Base-by-base conservation (phyloP, 2,797 vertebrate genomes). In the Xiphophorus birchmanni region DNA sequence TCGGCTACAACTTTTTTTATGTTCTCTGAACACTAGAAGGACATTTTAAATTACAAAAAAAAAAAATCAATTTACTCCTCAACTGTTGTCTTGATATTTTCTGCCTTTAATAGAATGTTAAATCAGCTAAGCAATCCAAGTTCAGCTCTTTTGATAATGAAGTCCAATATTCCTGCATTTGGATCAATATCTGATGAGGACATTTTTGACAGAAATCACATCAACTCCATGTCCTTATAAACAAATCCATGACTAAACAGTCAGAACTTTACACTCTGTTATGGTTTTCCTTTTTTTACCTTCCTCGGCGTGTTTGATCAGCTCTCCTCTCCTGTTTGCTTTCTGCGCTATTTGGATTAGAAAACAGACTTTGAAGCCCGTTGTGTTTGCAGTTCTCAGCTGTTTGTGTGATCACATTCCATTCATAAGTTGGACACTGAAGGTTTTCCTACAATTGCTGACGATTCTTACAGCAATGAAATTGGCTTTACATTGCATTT, bases 1-100 rank as follows among this genome's bases (percentile, higher is more conserved):
- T 54, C 58, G 65, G n/a, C 35, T 54, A 26, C 5, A 81, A 73
- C 75, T 84, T 35, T 85, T 32, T 45, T n/a, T 23, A 50, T 21
- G 13, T 42, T 32, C 26, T 58, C 54, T 58, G 54, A n/a, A 58
- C 54, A 58, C 52, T 26, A 54, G 52, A 54, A 54, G 52, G 52
- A 54, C 50, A 3, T 54, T 52, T 54, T 23, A 26, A 54, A 54
- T 18, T 8, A 47, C 15, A 47, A 17, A 48, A 78, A 11, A 32
- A 11, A 11, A 26, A 37, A 35, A 35, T 47, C 26, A 11, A 44
- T 71, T 29, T 42, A 78, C 26, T 52, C 76, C 29, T 32, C n/a
- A 35, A 35, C 10, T 72, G 45, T 18, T 37, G 23, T 5, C 48
- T 10, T 54, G 15, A 23, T 69, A 9, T 75, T 45, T 69, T 52